Base-by-base conservation (phyloP, 64 coral and sea anemone species). In the Pocillopora verrucosa region DNA sequence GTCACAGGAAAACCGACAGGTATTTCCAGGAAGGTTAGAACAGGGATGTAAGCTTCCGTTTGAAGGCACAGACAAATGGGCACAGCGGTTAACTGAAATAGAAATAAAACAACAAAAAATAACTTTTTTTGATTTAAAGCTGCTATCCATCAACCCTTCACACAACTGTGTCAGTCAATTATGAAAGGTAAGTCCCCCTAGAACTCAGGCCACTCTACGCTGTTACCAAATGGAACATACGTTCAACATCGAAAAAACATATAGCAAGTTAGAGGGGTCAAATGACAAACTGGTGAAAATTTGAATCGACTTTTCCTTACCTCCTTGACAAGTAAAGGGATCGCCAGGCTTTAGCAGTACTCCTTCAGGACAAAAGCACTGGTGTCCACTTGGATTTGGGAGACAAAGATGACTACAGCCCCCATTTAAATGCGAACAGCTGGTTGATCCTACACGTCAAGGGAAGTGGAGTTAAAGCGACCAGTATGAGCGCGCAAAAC, bases 371-470 rank as follows among this genome's bases (percentile, higher is more conserved):
- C 90, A 92, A 56, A 86, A 76, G 61, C 90, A 92, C 26, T 59
- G 75, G 22, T 76, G 61, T 9, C 90, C 90, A 56, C 58, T 76
- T 24, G 83, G 83, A 16, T 84, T 86, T 92, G 84, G 83, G 37
- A 92, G 90, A 16, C 90, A 92, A 4, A 92, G 59, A 45, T 92
- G 76, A 58, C 90, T 92, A 26, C 90, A 92, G 34, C 83, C 90
- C 79, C 90, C 90, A 86, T 92, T 92, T 26, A 72, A 34, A 16
- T 87, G 60, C 15, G 74, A 61, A 69, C 90, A 92, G 36, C 77
- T 51, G 63, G 84, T 92, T 3, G 90, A 17, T 68, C 67, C 90
- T 92, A 63, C 25, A 62, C 16, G 16, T 70, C 6, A 67, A 70
- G 67, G 19, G 10, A 70, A 22, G 19, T 4, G 25, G 65, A 69